Conservation (phyloP, 2,888 invertebrate species). For the Ceratothoa steindachneri region DNA sequence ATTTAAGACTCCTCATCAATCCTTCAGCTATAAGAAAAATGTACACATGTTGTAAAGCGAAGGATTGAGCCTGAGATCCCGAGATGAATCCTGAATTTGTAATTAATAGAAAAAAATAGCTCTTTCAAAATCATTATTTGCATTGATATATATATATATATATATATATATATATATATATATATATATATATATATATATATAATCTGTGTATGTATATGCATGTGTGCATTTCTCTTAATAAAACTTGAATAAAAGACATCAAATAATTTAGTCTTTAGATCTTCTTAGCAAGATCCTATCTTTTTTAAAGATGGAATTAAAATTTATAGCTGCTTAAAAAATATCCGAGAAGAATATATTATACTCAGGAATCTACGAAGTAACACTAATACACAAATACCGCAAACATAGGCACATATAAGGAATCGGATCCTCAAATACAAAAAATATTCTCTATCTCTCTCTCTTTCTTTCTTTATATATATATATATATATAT, state of each 20-base stretch:
- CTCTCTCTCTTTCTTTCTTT: too few relatives aligned
- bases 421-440: too few relatives aligned
- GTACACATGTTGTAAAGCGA: too few relatives aligned
- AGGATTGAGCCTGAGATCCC: too few relatives aligned
- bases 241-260: background rate
- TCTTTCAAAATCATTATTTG: background rate
- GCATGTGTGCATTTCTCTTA: background rate
- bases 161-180: conserved; percentile 10
- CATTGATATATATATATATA: background rate
- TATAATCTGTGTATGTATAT: background rate
- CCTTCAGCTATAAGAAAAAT: too few relatives aligned
- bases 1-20: too few relatives aligned
- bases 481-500: too few relatives aligned
- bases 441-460: too few relatives aligned
- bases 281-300: background rate
- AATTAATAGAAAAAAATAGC: background rate
- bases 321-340: background rate
- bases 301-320: background rate
- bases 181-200: conserved; percentile 12
- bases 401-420: too few relatives aligned
- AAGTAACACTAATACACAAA: too few relatives aligned
- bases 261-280: background rate
- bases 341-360: background rate
- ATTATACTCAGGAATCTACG: too few relatives aligned
- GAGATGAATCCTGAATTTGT: too few relatives aligned